Conservation (phyloP, 1,140 invertebrate species). For the Psix sp. region DNA sequence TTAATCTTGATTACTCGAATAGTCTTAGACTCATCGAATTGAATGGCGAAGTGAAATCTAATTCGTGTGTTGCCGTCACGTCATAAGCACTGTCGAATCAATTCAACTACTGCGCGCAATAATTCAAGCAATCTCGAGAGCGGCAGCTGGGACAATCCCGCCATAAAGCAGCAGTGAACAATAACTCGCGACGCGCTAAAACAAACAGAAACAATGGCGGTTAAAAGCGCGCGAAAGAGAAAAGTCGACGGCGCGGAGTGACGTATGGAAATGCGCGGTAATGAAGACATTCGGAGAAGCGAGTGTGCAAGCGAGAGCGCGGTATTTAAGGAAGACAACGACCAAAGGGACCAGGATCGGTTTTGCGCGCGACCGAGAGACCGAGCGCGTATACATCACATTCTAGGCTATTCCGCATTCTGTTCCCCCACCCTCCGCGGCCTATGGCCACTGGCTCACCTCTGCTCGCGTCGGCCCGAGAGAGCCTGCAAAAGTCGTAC, state of each 20-base stretch:
- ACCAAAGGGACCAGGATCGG: constrained; percentile 41
- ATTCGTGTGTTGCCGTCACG: too few relatives aligned
- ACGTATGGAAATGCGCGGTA: constrained; percentile 43
- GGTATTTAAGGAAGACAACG: constrained; percentile 50
- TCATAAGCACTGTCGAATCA: constrained; percentile 13
- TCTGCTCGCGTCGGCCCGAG: constrained; percentile 64
- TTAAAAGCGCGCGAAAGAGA: constrained; percentile 41
- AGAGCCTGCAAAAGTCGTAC: constrained; percentile 72
- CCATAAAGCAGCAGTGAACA: constrained; percentile 22
- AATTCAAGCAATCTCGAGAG: constrained; percentile 14
- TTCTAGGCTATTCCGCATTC: constrained; percentile 79
- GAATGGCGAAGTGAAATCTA: too few relatives aligned
- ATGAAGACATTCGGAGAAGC: constrained; percentile 51
- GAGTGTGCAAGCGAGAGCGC: constrained; percentile 7
- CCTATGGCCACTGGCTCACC: constrained; percentile 67
- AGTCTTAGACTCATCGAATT: too few relatives aligned
- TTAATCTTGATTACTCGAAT: too few relatives aligned
- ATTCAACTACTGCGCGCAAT: constrained; percentile 20
- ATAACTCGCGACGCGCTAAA: constrained; percentile 26
- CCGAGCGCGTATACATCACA: constrained; percentile 73
- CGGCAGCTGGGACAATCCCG: constrained; percentile 10
- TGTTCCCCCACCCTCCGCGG: constrained; percentile 72
- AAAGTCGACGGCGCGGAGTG: constrained; percentile 30
- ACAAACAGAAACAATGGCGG: constrained; percentile 37
- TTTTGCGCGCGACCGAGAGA: constrained; percentile 42